These are phyloP conservation scores for Limanda limanda DNA, from an alignment of 2,113 vertebrate species.

Conservation along the genomic window DNA sequence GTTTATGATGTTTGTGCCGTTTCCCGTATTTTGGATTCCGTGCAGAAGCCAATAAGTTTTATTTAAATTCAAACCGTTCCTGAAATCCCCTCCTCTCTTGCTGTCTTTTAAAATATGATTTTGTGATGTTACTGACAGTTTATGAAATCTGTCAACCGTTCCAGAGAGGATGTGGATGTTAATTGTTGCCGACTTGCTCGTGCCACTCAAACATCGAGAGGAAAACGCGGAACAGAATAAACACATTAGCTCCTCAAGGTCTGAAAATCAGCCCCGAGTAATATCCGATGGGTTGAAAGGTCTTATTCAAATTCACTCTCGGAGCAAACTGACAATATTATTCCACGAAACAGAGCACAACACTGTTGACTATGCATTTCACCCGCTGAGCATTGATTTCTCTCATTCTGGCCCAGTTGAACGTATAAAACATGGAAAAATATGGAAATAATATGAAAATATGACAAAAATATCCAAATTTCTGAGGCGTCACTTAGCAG, in stretches of 20 bases:
- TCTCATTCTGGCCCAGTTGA: slow-evolving; percentile 8
- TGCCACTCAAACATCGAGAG: slow-evolving; percentile 41
- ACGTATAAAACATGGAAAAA: slow-evolving; percentile 66
- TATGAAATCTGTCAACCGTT: slow-evolving; percentile 33
- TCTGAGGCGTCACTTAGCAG: slow-evolving; percentile 25
- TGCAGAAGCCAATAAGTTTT: no score
- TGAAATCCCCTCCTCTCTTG: neutral
- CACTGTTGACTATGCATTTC: slow-evolving; percentile 43
- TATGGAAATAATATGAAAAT: slow-evolving; percentile 70
- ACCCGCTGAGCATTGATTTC: slow-evolving; percentile 11
- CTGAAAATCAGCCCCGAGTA: slow-evolving; percentile 25
- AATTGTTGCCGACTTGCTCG: slow-evolving; percentile 31
- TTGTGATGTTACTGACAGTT: neutral
- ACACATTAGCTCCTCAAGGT: neutral
- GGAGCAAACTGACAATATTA: slow-evolving; percentile 12
- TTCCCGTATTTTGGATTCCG: no score
- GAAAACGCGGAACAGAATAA: slow-evolving; percentile 13
- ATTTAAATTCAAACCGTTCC: neutral
- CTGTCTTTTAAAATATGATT: neutral
- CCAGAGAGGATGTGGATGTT: slow-evolving; percentile 33
- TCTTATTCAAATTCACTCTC: slow-evolving; percentile 50
- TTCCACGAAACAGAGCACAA: slow-evolving; percentile 23
- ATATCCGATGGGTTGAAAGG: slow-evolving; percentile 40
- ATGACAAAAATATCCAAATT: slow-evolving; percentile 31
- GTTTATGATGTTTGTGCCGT: no score